These are phyloP conservation scores for Baccha elongata DNA, from an alignment of 2,888 invertebrate species.

Conservation along the genomic window DNA sequence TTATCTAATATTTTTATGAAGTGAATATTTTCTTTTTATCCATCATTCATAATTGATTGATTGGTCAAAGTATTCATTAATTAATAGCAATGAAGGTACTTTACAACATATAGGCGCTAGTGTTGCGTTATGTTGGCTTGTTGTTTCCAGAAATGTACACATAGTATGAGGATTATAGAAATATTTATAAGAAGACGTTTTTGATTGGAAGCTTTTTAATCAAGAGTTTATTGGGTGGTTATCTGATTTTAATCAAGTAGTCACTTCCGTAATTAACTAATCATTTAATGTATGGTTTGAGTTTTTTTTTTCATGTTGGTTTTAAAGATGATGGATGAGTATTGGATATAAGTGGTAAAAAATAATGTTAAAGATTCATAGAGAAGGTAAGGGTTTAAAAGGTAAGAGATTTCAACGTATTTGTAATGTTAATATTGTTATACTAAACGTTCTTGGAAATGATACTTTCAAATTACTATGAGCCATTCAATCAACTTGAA, in stretches of 20 bases:
- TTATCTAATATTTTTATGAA: slow-evolving; percentile 38
- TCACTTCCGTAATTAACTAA: slow-evolving; percentile 58
- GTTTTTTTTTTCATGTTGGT: neutral
- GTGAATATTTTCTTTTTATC: slow-evolving; percentile 18
- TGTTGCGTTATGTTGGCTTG: slow-evolving; percentile 24
- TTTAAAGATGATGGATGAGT: slow-evolving; percentile 12
- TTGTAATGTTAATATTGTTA: neutral
- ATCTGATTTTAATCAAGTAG: slow-evolving; percentile 46
- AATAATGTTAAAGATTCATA: slow-evolving; percentile 10
- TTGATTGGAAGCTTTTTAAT: slow-evolving; percentile 27
- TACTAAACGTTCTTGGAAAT: too few species aligned
- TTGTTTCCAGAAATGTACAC: slow-evolving; percentile 3
- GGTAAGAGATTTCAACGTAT: neutral
- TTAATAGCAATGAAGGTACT: slow-evolving; percentile 38
- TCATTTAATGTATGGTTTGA: slow-evolving; percentile 31
- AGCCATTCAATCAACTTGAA: too few species aligned
- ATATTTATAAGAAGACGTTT: slow-evolving; percentile 17
- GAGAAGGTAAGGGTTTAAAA: neutral
- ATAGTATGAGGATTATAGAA: slow-evolving; percentile 2
- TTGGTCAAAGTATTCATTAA: slow-evolving; percentile 59
- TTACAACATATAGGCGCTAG: slow-evolving; percentile 2
- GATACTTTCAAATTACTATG: too few species aligned
- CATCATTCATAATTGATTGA: slow-evolving; percentile 57
- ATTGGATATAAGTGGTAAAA: slow-evolving; percentile 13
- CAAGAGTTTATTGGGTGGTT: slow-evolving; percentile 46